These are phyloP conservation scores for Cephalotes varians DNA, from an alignment of 2,888 invertebrate species.

Conservation along the genomic window DNA sequence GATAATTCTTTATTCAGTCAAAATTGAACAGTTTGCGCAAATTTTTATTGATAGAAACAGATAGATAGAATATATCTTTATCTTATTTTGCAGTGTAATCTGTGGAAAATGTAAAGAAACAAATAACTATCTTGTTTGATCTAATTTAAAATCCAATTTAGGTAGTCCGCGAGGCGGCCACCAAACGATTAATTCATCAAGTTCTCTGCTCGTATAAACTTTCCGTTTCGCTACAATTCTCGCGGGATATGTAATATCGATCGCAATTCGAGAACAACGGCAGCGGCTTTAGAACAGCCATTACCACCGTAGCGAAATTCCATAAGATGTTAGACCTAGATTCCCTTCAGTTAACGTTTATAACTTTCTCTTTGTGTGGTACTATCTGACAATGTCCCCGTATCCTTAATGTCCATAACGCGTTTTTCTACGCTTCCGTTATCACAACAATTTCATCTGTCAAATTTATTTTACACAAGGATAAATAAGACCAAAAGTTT, in stretches of 20 bases:
- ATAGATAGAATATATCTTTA: not conserved
- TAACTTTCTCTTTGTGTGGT: conserved; percentile 40
- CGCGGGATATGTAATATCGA: conserved; percentile 53
- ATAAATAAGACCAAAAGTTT: conserved; percentile 1
- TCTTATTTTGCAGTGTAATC: not conserved
- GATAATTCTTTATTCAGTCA: not conserved
- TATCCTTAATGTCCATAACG: not conserved
- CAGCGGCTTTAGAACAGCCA: conserved; percentile 41
- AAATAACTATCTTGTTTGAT: conserved; percentile 38
- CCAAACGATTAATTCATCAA: conserved; percentile 47
- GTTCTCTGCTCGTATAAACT: conserved; percentile 35
- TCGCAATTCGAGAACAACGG: conserved; percentile 49
- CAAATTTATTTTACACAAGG: conserved; percentile 18
- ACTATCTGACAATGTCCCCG: conserved; percentile 29
- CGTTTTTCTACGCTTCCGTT: not conserved
- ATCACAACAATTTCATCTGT: conserved; percentile 14
- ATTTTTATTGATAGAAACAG: not conserved
- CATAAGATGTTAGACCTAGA: conserved; percentile 45
- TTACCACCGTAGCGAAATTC: conserved; percentile 44
- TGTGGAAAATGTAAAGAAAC: conserved; percentile 23
- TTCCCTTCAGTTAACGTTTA: conserved; percentile 44
- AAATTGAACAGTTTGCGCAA: not conserved
- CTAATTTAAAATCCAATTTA: conserved; percentile 47
- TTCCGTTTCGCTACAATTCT: conserved; percentile 51
- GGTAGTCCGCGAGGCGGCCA: conserved; percentile 1